phyloP scores from a whole-genome alignment of 2,113 vertebrate genomes.

The Zosterops japonicus region DNA sequence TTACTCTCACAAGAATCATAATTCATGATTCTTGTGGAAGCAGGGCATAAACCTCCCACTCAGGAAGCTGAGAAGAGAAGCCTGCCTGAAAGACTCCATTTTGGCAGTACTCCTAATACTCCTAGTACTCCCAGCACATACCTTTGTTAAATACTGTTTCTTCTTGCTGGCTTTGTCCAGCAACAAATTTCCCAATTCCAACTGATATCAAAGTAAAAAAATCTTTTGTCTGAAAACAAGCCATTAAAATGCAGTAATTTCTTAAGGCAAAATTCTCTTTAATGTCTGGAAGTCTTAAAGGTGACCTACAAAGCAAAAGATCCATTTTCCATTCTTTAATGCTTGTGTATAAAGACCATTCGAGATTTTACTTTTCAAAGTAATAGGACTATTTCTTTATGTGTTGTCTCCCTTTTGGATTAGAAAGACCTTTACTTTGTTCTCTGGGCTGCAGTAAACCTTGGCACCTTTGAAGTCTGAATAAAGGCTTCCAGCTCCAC shows the following conservation, averaged over 20 bases:
- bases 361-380: neutral
- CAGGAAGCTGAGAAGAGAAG: neutral
- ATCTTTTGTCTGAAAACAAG: neutral
- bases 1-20: too few species aligned
- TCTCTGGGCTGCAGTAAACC: neutral
- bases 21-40: too few species aligned
- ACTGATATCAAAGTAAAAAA: neutral
- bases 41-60: neutral
- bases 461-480: neutral
- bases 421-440: neutral
- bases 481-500: neutral
- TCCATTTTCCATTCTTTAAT: neutral
- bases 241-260: neutral
- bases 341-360: neutral
- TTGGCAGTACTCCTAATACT: neutral
- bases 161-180: neutral
- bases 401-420: neutral
- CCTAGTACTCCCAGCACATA: neutral
- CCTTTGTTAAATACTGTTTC: neutral
- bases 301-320: neutral
- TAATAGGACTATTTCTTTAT: neutral
- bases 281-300: neutral
- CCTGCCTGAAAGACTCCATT: neutral
- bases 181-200: neutral
- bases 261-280: neutral